Evolutionary conservation across 2,797 vertebrate species (phyloP).

Genomic region (Spea hammondii): DNA sequence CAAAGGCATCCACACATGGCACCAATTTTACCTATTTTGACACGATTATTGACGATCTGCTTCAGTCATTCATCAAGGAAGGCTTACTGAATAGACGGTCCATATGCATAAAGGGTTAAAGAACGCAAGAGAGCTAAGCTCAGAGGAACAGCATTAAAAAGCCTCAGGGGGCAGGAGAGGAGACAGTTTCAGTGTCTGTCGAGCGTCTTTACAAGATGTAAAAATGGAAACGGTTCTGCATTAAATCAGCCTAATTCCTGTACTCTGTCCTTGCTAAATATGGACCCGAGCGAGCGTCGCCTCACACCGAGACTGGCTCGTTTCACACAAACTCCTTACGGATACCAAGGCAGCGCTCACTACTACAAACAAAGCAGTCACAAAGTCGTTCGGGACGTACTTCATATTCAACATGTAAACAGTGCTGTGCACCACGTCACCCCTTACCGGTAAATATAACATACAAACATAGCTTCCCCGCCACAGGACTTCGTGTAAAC

Average conservation of each 20-base stretch:
- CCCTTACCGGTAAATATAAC: constrained; percentile 13
- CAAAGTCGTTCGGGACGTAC: constrained; percentile 29
- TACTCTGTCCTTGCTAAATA: constrained; percentile 35
- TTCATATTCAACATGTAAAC: constrained; percentile 31
- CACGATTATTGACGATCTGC: no score
- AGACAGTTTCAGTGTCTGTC: constrained; percentile 12
- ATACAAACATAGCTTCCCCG: constrained; percentile 21
- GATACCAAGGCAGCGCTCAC: background rate
- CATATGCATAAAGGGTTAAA: no score
- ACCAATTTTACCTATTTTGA: no score
- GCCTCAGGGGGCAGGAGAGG: no score
- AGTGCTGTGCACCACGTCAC: background rate
- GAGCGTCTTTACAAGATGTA: constrained; percentile 8
- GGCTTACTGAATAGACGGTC: no score
- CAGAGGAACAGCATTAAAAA: constrained; percentile 2
- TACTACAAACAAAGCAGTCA: constrained; percentile 35
- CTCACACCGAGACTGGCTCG: constrained; percentile 29
- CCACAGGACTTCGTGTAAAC: constrained; percentile 3
- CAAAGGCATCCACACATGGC: no score
- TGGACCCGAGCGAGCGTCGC: constrained; percentile 17
- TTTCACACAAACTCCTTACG: constrained; percentile 33
- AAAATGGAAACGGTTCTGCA: constrained; percentile 17
- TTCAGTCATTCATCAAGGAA: no score
- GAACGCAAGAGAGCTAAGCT: background rate
- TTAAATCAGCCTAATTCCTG: constrained; percentile 25